A percentile compares a stretch with the other conserved stretches of the same genome.
Conservation (phyloP, 2,888 invertebrate genomes). For the Zeuzera pyrina region DNA sequence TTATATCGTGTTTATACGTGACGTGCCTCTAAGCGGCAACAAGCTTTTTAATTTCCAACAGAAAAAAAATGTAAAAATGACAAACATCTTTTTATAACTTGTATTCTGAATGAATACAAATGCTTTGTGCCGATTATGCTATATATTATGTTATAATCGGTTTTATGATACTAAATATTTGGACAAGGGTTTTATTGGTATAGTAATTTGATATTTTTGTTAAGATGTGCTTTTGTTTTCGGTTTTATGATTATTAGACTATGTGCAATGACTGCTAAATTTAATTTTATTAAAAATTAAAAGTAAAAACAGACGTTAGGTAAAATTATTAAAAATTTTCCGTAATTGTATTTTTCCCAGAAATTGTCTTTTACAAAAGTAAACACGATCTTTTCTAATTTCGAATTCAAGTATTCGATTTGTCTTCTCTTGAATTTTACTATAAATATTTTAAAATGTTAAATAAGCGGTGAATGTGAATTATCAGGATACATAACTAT, state of each 20-base stretch:
- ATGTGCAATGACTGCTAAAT: slow-evolving; percentile 64
- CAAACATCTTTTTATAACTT: slow-evolving; percentile 57
- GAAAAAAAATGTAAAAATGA: slow-evolving; percentile 58
- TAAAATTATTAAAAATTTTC: no score
- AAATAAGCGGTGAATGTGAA: no score
- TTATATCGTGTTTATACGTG: slow-evolving; percentile 63
- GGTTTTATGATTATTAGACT: slow-evolving; percentile 56
- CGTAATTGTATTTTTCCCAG: no score
- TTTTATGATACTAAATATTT: slow-evolving; percentile 71
- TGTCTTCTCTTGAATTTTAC: no score
- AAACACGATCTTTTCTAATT: no score
- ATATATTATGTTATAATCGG: slow-evolving; percentile 65
- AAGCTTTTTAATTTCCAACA: slow-evolving; percentile 54
- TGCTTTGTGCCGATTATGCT: slow-evolving; percentile 56
- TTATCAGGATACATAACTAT: no score
- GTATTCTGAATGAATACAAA: slow-evolving; percentile 59
- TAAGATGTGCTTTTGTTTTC: slow-evolving; percentile 46
- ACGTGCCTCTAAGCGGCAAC: slow-evolving; percentile 45
- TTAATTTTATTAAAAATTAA: slow-evolving; percentile 22
- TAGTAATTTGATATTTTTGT: slow-evolving; percentile 67
- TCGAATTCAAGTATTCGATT: no score
- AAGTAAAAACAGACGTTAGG: no score
- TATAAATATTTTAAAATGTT: no score
- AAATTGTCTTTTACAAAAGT: no score
- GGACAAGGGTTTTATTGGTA: slow-evolving; percentile 63